These are phyloP conservation scores for Corydoras sp. DNA, from an alignment of 2,113 vertebrate species.

Conservation along the genomic window DNA sequence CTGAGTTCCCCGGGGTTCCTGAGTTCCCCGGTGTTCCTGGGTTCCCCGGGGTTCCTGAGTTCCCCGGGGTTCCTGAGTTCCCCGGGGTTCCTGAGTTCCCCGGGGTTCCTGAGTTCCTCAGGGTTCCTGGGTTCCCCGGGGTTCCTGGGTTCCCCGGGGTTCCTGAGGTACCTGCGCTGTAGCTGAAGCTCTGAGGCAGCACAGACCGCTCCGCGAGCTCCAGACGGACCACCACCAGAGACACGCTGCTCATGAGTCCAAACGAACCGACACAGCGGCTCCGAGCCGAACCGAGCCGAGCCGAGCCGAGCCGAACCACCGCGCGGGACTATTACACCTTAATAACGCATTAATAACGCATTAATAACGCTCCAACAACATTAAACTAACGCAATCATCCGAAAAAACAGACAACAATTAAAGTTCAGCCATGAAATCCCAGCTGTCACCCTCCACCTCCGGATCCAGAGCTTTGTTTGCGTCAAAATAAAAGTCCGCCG, in stretches of 20 bases:
- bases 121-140: too few relatives aligned
- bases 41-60: too few relatives aligned
- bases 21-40: too few relatives aligned
- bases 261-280: too few relatives aligned
- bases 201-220: neutral
- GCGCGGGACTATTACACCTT: neutral
- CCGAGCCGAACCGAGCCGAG: neutral
- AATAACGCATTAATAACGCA: neutral
- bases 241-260: neutral
- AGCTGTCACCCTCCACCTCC: constrained; percentile 2
- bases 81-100: too few relatives aligned
- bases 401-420: neutral
- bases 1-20: too few relatives aligned
- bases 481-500: neutral
- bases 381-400: neutral
- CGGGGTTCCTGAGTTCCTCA: too few relatives aligned
- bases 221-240: constrained; percentile 3
- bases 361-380: neutral
- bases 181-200: neutral
- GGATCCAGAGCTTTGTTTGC: neutral
- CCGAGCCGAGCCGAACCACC: neutral
- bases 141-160: too few relatives aligned
- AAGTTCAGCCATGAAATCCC: neutral
- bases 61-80: too few relatives aligned
- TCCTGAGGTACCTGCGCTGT: neutral